Evolutionary conservation across 2,113 vertebrate genomes (phyloP).

Genomic region (Myiozetetes cayanensis): DNA sequence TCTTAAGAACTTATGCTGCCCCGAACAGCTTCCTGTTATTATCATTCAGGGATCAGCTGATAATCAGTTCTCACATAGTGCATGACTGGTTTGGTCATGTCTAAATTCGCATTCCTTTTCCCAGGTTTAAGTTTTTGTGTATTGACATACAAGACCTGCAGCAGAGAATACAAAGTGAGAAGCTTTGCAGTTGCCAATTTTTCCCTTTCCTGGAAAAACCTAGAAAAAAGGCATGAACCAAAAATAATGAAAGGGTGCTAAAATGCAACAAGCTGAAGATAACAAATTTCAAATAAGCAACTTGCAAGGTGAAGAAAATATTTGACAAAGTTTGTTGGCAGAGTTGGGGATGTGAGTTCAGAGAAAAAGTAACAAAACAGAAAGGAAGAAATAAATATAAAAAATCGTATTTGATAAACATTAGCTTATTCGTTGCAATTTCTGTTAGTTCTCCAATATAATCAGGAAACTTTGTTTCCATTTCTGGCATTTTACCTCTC

Average conservation of each 20-base stretch:
- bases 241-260: not conserved
- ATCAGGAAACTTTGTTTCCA: constrained; percentile 61
- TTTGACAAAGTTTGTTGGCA: not conserved
- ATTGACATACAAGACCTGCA: not conserved
- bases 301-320: not conserved
- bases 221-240: not conserved
- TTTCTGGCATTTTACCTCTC: constrained; percentile 62
- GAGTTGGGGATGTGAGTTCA: not conserved
- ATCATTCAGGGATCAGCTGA: not conserved
- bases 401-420: not conserved
- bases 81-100: not conserved
- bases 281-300: not conserved
- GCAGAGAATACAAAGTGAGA: not conserved
- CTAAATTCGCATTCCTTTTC: not conserved
- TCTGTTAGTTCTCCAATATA: not conserved
- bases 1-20: not conserved
- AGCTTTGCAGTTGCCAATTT: not conserved
- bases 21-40: not conserved
- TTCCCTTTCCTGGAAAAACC: not conserved
- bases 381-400: not conserved
- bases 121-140: not conserved
- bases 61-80: not conserved
- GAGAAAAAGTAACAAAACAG: not conserved
- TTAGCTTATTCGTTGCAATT: not conserved
- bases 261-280: not conserved